Percentiles rank a stretch among this genome's conserved stretches.
These are phyloP conservation scores for Hippocampus zosterae DNA, from an alignment of 2,113 vertebrate genomes.

Conservation along the genomic window DNA sequence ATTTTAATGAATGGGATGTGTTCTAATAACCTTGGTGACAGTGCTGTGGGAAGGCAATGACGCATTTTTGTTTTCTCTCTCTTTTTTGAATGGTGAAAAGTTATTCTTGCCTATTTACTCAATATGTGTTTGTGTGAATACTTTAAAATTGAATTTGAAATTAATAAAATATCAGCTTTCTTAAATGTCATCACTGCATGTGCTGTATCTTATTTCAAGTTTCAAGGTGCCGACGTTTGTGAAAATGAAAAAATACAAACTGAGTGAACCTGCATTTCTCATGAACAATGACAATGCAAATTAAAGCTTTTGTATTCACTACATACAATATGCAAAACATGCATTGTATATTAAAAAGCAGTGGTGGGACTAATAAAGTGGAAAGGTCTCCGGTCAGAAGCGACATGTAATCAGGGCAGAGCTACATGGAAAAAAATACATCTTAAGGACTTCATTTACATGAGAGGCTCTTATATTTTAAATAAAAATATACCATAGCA, in stretches of 20 bases:
- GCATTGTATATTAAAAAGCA: too few species aligned
- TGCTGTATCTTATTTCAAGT: slow-evolving; percentile 13
- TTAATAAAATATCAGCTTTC: slow-evolving; percentile 68
- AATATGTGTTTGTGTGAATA: slow-evolving; percentile 75
- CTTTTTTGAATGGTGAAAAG: slow-evolving; percentile 55
- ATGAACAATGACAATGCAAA: not conserved
- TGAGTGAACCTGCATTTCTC: not conserved
- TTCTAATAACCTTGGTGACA: slow-evolving; percentile 47
- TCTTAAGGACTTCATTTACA: too few species aligned
- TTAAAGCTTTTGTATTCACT: not conserved
- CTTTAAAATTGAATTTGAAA: slow-evolving; percentile 72
- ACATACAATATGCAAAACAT: not conserved
- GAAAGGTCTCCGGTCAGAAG: too few species aligned
- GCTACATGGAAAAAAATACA: too few species aligned
- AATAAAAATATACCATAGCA: too few species aligned
- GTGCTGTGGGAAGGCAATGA: slow-evolving; percentile 50
- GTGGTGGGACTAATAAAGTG: too few species aligned
- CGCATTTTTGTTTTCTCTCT: slow-evolving; percentile 29
- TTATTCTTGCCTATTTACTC: slow-evolving; percentile 68
- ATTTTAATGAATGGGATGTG: slow-evolving; percentile 61
- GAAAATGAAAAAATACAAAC: not conserved
- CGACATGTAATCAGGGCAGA: too few species aligned
- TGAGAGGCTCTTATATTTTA: too few species aligned
- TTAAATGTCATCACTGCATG: slow-evolving; percentile 54
- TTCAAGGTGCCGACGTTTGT: not conserved